Evolutionary conservation across 2,888 invertebrate species (phyloP).

Genomic region (Tridacna crocea): DNA sequence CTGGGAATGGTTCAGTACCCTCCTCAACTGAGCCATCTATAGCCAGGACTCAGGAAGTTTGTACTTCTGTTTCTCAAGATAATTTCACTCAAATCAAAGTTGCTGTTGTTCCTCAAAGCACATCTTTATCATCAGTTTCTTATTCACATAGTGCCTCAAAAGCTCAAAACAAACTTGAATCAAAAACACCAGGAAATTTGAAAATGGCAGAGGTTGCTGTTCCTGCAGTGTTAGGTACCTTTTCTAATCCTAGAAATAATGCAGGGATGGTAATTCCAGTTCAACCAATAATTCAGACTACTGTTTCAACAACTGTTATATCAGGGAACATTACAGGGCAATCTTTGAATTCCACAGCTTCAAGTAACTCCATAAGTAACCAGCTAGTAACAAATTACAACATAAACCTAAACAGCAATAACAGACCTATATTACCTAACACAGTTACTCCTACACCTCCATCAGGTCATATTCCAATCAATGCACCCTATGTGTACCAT

Average conservation of each 20-base stretch:
- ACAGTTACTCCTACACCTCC: neutral
- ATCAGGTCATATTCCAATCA: slow-evolving; percentile 1
- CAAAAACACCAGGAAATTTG: too few relatives aligned
- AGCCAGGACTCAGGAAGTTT: too few relatives aligned
- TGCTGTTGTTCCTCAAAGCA: too few relatives aligned
- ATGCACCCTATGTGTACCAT: neutral
- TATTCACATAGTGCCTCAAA: too few relatives aligned
- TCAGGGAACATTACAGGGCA: neutral
- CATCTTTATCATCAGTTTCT: too few relatives aligned
- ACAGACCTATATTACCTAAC: neutral
- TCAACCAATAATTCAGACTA: slow-evolving; percentile 28
- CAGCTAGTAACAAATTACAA: neutral
- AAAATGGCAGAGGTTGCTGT: neutral
- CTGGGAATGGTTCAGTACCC: too few relatives aligned
- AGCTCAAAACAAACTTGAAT: too few relatives aligned
- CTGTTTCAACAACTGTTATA: neutral
- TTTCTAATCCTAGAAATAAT: neutral
- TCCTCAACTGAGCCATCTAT: too few relatives aligned
- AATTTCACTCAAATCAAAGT: neutral
- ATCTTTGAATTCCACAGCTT: neutral
- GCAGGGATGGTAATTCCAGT: slow-evolving; percentile 24
- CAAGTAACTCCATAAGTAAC: neutral
- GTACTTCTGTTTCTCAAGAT: neutral
- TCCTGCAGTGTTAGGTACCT: neutral
- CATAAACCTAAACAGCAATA: neutral